Evolutionary conservation across 2,797 vertebrate species (phyloP).

Genomic region (Micropoecilia bifurca): DNA sequence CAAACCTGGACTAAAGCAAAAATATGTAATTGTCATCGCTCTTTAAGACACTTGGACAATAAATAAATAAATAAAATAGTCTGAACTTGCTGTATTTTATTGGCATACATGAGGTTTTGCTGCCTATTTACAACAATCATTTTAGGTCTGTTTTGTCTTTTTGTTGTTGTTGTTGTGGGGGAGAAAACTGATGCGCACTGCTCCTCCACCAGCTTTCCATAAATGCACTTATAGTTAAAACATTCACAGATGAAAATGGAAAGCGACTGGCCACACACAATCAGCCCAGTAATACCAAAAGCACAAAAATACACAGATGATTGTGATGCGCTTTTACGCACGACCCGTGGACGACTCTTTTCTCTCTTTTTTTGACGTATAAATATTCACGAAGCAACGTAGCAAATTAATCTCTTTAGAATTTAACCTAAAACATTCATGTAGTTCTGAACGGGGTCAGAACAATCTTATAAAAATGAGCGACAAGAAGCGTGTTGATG

Average conservation of each 20-base stretch:
- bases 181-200: neutral
- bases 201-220: neutral
- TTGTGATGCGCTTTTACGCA: slow-evolving; percentile 43
- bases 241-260: slow-evolving; percentile 16
- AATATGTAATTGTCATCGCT: neutral
- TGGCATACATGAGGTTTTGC: slow-evolving; percentile 6
- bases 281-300: neutral
- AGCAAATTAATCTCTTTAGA: neutral
- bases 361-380: neutral
- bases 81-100: slow-evolving; percentile 8
- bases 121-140: slow-evolving; percentile 26
- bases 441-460: neutral
- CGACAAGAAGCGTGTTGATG: slow-evolving; percentile 13
- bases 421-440: neutral
- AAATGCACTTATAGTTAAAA: slow-evolving; percentile 1
- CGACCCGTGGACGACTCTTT: neutral
- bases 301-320: neutral
- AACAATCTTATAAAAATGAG: neutral
- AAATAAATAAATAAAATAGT: neutral
- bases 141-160: slow-evolving; percentile 13
- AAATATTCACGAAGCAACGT: neutral
- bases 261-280: slow-evolving; percentile 8
- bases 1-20: neutral
- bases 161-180: neutral
- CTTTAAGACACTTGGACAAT: neutral